Percentiles rank a stretch among this genome's conserved stretches.
phyloP scores from a whole-genome alignment of 2,113 vertebrate species.

The Lepus americanus region DNA sequence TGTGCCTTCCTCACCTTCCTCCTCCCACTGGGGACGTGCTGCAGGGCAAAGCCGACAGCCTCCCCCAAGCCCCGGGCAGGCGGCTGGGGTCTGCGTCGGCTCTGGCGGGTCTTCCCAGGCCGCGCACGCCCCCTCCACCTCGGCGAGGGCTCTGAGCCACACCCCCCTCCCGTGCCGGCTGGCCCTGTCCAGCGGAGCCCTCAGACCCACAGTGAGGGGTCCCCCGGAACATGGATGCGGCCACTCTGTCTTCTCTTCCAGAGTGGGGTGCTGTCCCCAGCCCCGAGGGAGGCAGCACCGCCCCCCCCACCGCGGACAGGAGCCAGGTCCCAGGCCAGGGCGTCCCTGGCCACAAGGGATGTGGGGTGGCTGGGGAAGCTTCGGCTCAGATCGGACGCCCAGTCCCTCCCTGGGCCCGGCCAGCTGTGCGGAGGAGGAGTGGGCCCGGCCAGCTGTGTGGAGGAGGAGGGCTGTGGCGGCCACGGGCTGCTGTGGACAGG shows the following conservation, averaged over 20 bases:
- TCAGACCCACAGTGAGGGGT: not conserved
- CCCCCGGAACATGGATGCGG: rapidly evolving
- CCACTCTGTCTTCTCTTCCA: not conserved
- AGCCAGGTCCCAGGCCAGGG: too few species aligned
- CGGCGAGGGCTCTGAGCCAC: conserved; percentile 58
- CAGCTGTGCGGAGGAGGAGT: not conserved
- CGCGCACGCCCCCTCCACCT: conserved; percentile 83
- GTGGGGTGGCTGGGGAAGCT: not conserved
- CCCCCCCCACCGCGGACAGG: too few species aligned
- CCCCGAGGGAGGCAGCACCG: not conserved
- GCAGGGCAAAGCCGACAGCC: not conserved
- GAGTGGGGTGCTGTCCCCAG: not conserved
- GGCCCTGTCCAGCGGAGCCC: not conserved
- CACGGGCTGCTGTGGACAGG: conserved; percentile 42
- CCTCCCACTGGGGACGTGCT: not conserved
- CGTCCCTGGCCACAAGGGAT: not conserved
- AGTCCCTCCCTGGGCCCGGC: not conserved
- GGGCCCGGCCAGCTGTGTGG: not conserved
- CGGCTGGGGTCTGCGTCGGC: conserved; percentile 57
- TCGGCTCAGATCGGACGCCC: conserved; percentile 30
- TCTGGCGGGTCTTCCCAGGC: conserved; percentile 68
- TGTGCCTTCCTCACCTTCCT: too few species aligned
- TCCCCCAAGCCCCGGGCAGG: not conserved
- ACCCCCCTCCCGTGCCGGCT: not conserved
- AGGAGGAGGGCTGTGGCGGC: not conserved